Evolutionary conservation across 1,140 invertebrate species (phyloP).

Genomic region (Psix sp.): DNA sequence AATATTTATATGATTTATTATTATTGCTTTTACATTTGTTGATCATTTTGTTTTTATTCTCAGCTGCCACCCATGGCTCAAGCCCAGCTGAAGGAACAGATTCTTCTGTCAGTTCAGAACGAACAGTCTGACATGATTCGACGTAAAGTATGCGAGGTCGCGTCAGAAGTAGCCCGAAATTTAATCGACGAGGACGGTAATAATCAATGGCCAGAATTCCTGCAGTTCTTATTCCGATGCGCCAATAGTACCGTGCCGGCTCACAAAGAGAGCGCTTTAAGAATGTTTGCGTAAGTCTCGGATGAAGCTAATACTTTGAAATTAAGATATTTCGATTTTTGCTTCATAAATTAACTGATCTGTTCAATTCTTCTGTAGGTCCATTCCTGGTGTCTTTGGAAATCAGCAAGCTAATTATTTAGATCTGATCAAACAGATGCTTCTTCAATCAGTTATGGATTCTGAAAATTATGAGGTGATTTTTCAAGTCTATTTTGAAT

Average conservation of each 20-base stretch:
- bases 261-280: constrained; percentile 94
- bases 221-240: constrained; percentile 97
- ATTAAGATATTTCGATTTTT: constrained; percentile 2
- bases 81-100: constrained; percentile 88
- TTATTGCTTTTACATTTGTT: too few relatives aligned
- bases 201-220: constrained; percentile 97
- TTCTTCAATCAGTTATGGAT: constrained; percentile 87
- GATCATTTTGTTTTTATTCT: constrained; percentile 35
- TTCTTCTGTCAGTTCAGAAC: constrained; percentile 88
- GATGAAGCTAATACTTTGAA: constrained; percentile 5
- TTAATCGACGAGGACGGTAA: constrained; percentile 97
- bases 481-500: not conserved
- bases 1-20: constrained; percentile 8
- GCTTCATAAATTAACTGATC: constrained; percentile 1
- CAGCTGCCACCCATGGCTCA: constrained; percentile 89
- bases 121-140: constrained; percentile 87
- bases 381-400: constrained; percentile 97
- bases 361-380: constrained; percentile 77
- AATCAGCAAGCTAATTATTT: constrained; percentile 95
- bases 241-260: constrained; percentile 87
- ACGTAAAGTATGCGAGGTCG: constrained; percentile 95
- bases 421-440: constrained; percentile 96
- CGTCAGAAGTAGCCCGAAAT: constrained; percentile 95
- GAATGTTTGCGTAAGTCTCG: constrained; percentile 91
- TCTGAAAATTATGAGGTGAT: constrained; percentile 81